Conservation (phyloP, 2,113 vertebrate species). For the Anarhynchus alexandrinus region DNA sequence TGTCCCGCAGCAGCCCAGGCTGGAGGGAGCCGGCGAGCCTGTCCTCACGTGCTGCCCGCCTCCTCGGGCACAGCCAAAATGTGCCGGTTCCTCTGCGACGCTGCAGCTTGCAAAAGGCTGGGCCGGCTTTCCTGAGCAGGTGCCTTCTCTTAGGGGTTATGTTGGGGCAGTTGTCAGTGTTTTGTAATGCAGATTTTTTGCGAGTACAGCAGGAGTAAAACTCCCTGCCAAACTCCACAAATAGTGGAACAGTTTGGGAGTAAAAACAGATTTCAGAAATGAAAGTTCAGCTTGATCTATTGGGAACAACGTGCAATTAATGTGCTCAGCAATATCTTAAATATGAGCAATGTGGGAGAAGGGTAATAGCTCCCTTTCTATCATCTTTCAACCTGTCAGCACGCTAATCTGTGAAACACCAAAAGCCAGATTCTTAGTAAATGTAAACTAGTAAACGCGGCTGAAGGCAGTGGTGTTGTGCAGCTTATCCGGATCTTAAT, state of each 20-base stretch:
- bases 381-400: constrained; percentile 56
- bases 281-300: constrained; percentile 56
- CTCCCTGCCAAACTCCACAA: constrained; percentile 41
- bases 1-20: background rate
- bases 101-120: background rate
- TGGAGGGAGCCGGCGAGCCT: background rate
- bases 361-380: constrained; percentile 61
- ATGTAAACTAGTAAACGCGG: background rate
- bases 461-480: background rate
- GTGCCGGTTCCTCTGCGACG: background rate
- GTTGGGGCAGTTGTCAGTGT: background rate
- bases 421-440: constrained; percentile 17
- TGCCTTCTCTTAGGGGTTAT: constrained; percentile 7
- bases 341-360: constrained; percentile 62
- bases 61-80: background rate
- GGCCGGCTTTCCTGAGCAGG: constrained; percentile 27
- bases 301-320: constrained; percentile 61
- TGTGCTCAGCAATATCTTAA: constrained; percentile 54
- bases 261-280: constrained; percentile 59
- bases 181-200: constrained; percentile 23
- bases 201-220: constrained; percentile 27
- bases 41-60: accelerated
- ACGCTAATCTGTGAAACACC: constrained; percentile 4
- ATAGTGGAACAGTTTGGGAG: constrained; percentile 47
- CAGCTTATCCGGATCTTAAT: background rate